Conservation (phyloP, 2,888 invertebrate genomes). For the Cataglyphis albicans region DNA sequence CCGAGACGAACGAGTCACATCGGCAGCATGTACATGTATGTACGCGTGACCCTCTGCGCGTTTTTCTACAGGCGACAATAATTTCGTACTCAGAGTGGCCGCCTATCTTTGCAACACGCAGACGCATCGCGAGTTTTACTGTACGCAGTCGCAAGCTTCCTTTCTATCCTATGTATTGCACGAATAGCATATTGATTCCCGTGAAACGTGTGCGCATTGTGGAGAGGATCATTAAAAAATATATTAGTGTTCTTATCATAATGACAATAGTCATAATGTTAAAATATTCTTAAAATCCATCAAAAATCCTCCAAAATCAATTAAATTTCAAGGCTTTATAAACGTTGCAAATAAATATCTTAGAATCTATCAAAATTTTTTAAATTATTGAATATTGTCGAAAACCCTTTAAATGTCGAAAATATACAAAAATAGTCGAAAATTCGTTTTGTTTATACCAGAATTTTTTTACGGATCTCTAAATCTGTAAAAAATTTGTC, state of each 20-base stretch:
- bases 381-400: not conserved
- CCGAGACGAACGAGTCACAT: constrained; percentile 38
- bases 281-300: not conserved
- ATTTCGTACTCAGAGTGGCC: constrained; percentile 27
- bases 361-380: not conserved
- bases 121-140: constrained; percentile 13
- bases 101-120: constrained; percentile 38
- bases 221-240: not conserved
- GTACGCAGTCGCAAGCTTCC: constrained; percentile 40
- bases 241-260: not conserved
- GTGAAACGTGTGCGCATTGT: not conserved
- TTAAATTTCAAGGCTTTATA: not conserved
- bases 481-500: no score
- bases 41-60: constrained; percentile 29
- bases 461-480: no score
- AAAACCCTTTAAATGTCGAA: not conserved
- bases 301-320: no score
- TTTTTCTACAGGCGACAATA: constrained; percentile 52
- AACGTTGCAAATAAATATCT: not conserved
- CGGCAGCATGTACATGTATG: not conserved
- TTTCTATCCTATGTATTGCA: not conserved
- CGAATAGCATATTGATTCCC: constrained; percentile 21
- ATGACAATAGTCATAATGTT: not conserved
- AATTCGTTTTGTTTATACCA: not conserved
- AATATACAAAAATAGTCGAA: not conserved